Evolutionary conservation across 2,797 vertebrate genomes (phyloP), one percentile per base, ranked within the genome.

Genomic region (Pseudomugil gertrudae): DNA sequence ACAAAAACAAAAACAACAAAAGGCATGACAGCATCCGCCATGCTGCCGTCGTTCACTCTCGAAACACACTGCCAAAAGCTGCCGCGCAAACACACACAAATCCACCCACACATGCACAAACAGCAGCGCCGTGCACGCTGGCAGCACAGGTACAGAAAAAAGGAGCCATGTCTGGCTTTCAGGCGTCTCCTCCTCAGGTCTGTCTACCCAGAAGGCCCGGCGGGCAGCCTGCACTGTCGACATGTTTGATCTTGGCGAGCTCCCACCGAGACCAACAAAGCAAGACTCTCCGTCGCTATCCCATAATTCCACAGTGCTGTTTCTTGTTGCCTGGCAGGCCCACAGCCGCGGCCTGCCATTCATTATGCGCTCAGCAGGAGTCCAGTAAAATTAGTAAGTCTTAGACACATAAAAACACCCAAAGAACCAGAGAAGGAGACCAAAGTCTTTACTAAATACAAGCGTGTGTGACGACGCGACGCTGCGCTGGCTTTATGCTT

Each of bases 191-290:
- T 86, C 80, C 85, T 83, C 66, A 65, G 79, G 84, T 85, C 83
- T 80, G 83, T 87, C 85, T 87, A 75, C 86, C 84, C 84, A 82
- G 74, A 81, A 86, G 68, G 80, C 81, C 86, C 33, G 30, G 76
- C 72, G 67, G 83, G 81, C 10, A 51, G 69, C 14, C 55, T 29
- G 63, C 48, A 57, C 70, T 56, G 84, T 74, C 57, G 75, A 62
- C 75, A 53, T 19, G 83, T 91, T 90, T 90, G 89, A 91, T 90
- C 87, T 86, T 53, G 14, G 29, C 32, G 35, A 74, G 71, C 84
- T 75, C 88, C 87, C 61, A 68, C 58, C 15, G 80, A 80, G 75
- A 64, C 59, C 58, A 81, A 83, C 84, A 84, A 84, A 83, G 75
- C 74, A 5, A 63, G 54, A 43, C 78, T 82, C 81, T 80, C 72